Conservation (phyloP, 2,888 invertebrate genomes). For the Hanleya hanleyi region DNA sequence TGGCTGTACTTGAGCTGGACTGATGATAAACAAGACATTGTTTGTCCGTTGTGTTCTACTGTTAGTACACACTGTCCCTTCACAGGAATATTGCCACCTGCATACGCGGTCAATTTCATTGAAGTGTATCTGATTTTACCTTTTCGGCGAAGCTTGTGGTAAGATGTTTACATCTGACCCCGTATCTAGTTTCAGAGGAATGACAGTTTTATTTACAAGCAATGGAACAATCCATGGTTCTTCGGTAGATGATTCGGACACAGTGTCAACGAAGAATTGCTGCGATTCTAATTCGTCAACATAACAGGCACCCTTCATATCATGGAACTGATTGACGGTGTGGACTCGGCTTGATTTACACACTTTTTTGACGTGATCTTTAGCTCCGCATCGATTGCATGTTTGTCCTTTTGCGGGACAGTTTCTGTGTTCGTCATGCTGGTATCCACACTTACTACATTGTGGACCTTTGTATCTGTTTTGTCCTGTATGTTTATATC, state of each 20-base stretch:
- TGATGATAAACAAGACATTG: background rate
- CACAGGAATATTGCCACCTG: background rate
- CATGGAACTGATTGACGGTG: no score
- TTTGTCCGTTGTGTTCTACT: background rate
- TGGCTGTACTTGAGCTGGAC: background rate
- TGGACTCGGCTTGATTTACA: no score
- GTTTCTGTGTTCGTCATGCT: conserved; percentile 5
- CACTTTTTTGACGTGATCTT: background rate
- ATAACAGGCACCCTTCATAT: no score
- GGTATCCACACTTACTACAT: background rate
- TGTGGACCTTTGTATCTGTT: background rate
- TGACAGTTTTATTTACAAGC: background rate
- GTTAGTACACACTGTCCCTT: background rate
- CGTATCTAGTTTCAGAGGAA: conserved; percentile 10
- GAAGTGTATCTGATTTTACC: background rate
- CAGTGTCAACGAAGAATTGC: no score
- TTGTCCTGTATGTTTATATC: background rate
- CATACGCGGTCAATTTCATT: no score
- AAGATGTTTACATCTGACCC: conserved; percentile 15
- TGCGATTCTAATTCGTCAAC: no score
- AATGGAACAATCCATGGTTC: background rate
- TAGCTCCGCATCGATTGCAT: background rate
- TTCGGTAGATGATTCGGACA: background rate
- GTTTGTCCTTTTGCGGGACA: background rate
- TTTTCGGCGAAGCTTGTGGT: background rate